Base-by-base conservation (phyloP, 2,113 vertebrate genomes). In the Hippocampus guttulatus region DNA sequence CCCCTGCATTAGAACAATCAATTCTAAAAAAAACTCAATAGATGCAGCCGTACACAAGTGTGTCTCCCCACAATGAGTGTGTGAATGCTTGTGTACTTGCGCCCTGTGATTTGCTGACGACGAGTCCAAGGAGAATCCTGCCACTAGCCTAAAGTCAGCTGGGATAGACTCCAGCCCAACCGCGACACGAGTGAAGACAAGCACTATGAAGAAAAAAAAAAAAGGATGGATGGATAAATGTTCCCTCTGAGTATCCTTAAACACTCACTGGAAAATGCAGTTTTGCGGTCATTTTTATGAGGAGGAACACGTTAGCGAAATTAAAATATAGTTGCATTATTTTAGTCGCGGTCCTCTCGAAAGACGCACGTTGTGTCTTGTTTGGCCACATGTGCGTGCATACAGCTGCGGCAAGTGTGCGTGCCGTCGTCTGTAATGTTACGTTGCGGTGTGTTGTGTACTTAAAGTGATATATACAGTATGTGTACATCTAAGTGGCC, bases 341-440 rank as follows among this genome's bases (percentile, higher is more conserved):
- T 40, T 63, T 63, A 40, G 20, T 41, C 41, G 2, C 10, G 21
- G 33, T n/a, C 5, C 5, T 62, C 18, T 38, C 15, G 21, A 60
- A 55, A 55, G 52, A 55, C 52, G 20, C 52, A 27, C 15, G 60
- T 62, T 38, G 16, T 38, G 11, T 64, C 8, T 20, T 16, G 40
- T 43, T 64, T 64, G 38, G 20, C 20, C 40, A 62, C 60, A 60
- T 60, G 58, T 61, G 58, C 20, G 40, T 64, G 40, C 40, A 65
- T 15, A 25, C 23, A 47, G 41, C n/a, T 47, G 23, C 64, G 25
- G 47, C 43, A 47, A 40, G 45, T 65, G 25, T 25, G 23, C 43
- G 27, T 7, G 27, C 8, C 14, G 41, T 47, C 11, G 8, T 45
- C 1, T 8, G n/a, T 45, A 65, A 65, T 65, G 41, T 25, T 16